Conservation (phyloP, 2,113 vertebrate species). For the Periophthalmus modestus region DNA sequence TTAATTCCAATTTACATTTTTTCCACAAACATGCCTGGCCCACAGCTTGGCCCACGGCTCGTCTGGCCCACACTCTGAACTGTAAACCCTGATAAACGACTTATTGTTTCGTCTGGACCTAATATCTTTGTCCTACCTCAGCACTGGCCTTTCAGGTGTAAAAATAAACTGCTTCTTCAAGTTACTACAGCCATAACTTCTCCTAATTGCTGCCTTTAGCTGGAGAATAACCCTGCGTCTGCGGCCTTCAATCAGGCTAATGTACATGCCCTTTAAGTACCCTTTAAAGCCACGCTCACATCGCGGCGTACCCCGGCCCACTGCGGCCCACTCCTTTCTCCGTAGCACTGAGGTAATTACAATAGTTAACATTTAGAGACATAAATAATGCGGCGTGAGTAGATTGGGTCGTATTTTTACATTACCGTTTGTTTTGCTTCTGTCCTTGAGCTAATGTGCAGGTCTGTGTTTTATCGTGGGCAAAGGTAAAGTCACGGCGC, state of each 20-base stretch:
- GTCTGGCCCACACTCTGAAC: neutral
- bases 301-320: conserved; percentile 13
- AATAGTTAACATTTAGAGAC: conserved; percentile 17
- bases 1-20: too few species aligned
- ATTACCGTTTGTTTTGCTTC: neutral
- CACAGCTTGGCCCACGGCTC: too few species aligned
- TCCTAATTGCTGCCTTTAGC: conserved; percentile 55
- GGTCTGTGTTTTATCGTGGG: neutral
- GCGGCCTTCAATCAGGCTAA: conserved; percentile 52
- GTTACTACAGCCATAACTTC: conserved; percentile 44
- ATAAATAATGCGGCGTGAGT: neutral
- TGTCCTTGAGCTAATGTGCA: neutral
- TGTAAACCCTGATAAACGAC: neutral
- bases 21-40: too few species aligned
- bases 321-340: neutral
- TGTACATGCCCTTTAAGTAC: conserved; percentile 62
- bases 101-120: neutral
- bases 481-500: neutral
- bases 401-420: conserved; percentile 6
- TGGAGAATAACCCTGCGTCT: conserved; percentile 44
- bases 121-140: neutral
- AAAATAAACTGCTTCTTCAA: conserved; percentile 4
- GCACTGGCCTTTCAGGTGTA: conserved; percentile 36
- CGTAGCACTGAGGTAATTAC: conserved; percentile 11
- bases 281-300: conserved; percentile 40